A percentile compares a stretch with the other conserved stretches of the same genome.
phyloP scores from a whole-genome alignment of 2,888 invertebrate species.

The Pedicia rivosa region DNA sequence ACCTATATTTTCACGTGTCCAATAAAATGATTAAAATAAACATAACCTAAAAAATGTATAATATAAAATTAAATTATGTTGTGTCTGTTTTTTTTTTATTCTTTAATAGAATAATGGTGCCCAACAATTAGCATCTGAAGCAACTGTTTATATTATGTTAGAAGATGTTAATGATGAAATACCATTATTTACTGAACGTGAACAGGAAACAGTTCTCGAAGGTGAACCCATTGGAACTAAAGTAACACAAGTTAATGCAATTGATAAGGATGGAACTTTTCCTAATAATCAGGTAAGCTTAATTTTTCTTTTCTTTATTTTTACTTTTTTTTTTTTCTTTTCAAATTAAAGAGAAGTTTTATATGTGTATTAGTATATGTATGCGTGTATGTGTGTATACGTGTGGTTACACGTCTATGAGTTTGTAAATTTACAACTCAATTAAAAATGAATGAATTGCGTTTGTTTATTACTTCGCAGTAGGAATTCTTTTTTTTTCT shows the following conservation, averaged over 20 bases:
- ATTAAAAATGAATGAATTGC: too few relatives aligned
- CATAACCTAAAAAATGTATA: too few relatives aligned
- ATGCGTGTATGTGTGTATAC: too few relatives aligned
- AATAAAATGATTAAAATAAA: too few relatives aligned
- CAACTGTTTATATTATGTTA: slow-evolving; percentile 82
- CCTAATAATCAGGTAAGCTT: slow-evolving; percentile 76
- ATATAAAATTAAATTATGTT: slow-evolving; percentile 1
- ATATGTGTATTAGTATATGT: too few relatives aligned
- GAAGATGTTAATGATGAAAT: slow-evolving; percentile 97
- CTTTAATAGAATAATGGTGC: slow-evolving; percentile 75
- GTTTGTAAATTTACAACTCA: too few relatives aligned
- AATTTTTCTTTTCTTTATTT: slow-evolving; percentile 6
- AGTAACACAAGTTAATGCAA: slow-evolving; percentile 91
- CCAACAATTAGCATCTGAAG: slow-evolving; percentile 86
- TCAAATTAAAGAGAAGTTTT: too few relatives aligned
- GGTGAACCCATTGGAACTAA: slow-evolving; percentile 90
- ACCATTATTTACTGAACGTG: slow-evolving; percentile 86
- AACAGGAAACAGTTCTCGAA: slow-evolving; percentile 88
- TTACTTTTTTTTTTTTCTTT: slow-evolving; percentile 83
- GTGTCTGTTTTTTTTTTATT: slow-evolving; percentile 11
- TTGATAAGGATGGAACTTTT: slow-evolving; percentile 89
- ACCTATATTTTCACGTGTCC: too few relatives aligned
- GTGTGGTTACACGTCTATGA: too few relatives aligned
- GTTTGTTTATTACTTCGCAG: too few relatives aligned
- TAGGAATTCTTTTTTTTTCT: too few relatives aligned